Base-by-base conservation (phyloP, 2,797 vertebrate species). In the Enteromius argenteus region DNA sequence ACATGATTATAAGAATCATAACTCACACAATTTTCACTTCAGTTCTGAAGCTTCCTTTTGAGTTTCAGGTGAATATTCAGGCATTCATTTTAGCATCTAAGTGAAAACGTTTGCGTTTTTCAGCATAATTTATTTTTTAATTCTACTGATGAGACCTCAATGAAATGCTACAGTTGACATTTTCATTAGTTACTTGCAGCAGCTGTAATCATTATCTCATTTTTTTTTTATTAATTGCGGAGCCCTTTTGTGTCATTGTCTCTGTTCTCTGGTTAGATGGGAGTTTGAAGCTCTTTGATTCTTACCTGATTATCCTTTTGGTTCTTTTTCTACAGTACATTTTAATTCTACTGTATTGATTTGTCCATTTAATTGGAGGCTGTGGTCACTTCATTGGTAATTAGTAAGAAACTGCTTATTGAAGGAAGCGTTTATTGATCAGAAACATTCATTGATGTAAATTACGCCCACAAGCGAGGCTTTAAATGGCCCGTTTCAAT, bases 391-490 rank as follows among this genome's bases (percentile, higher is more conserved):
- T 76, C 76, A 76, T 79, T 62, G 27, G 51, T 84, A 83, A 86
- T 84, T 80, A 86, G 77, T 62, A 58, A 69, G 66, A 60, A 60
- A 56, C 30, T 21, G 39, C 21, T 68, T 49, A 69, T 51, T 79
- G 75, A 79, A 77, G 67, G 67, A 79, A 79, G 39, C 35, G 46
- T 69, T 49, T 44, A 80, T 79, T 75, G 71, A 80, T 62, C 17
- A 37, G 81, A 84, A 80, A 62, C 85, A 49, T 80, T 80, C 44
- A 84, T 37, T 68, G 62, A 84, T 62, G 60, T 51, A 69, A 69
- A 83, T 73, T 27, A 80, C 14, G 32, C 30, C 71, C 35, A 13
- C 35, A 53, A 81, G 60, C 37, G 17, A 71, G 11, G 17, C 35
- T 56, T 79, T 66, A 76, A 83, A 76, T 21, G 58, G 56, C 53